phyloP scores from a whole-genome alignment of 53 echinoderm and acorn worm species.

The Arbacia lixula region DNA sequence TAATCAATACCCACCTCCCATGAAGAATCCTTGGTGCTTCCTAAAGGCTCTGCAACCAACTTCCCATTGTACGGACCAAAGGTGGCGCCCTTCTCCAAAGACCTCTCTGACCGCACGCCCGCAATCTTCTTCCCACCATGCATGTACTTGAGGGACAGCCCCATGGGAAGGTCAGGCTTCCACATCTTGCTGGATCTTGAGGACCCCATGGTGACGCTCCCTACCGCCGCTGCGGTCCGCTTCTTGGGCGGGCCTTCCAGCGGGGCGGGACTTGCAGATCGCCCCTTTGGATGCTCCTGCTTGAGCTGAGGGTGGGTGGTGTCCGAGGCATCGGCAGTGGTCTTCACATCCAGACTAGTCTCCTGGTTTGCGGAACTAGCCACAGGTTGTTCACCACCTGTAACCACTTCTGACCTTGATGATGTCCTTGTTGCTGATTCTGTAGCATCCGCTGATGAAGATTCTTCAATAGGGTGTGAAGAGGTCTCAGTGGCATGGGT shows the following conservation, averaged over 20 bases:
- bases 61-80: slow-evolving; percentile 40
- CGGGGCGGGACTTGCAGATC: not conserved
- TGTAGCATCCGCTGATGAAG: no score
- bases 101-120: slow-evolving; percentile 10
- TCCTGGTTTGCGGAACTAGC: not conserved
- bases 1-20: slow-evolving; percentile 24
- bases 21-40: slow-evolving; percentile 23
- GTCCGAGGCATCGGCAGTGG: slow-evolving; percentile 4
- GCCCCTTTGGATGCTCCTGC: not conserved
- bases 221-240: no score
- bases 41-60: slow-evolving; percentile 9
- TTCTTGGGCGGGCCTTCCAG: not conserved
- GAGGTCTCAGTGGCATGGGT: no score
- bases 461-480: no score
- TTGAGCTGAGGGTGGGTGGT: no score
- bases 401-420: no score
- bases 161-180: slow-evolving; percentile 43
- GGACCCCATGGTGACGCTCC: not conserved
- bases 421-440: no score
- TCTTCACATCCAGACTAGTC: not conserved
- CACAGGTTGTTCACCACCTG: no score
- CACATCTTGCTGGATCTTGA: slow-evolving; percentile 12
- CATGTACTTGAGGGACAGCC: slow-evolving; percentile 17
- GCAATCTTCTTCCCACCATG: slow-evolving; percentile 36
- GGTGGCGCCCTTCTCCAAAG: slow-evolving; percentile 22